Conservation (phyloP, 2,797 vertebrate genomes). For the Potorous gilbertii region DNA sequence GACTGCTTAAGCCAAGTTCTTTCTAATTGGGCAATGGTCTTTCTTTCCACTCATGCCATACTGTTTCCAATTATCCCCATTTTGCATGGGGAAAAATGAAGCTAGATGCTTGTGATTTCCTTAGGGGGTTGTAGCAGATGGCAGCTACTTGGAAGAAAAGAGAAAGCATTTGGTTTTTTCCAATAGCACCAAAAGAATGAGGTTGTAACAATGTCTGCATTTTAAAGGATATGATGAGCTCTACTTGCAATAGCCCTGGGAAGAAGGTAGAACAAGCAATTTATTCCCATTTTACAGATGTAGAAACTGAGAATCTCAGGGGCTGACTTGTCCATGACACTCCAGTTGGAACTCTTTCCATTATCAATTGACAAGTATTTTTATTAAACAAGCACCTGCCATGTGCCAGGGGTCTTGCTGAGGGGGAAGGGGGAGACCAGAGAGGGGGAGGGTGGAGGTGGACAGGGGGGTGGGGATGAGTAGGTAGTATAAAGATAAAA, state of each 20-base stretch:
- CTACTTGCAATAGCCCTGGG: too few species aligned
- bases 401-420: background rate
- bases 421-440: background rate
- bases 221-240: background rate
- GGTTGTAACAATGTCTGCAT: background rate
- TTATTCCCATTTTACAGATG: background rate
- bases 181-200: background rate
- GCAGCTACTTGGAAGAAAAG: background rate
- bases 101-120: background rate
- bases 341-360: background rate
- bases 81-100: background rate
- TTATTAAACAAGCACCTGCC: background rate
- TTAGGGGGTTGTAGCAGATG: background rate
- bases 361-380: background rate
- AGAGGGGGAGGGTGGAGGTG: too few species aligned
- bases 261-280: background rate
- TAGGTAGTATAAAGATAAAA: background rate
- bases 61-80: background rate
- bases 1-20: background rate
- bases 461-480: too few species aligned
- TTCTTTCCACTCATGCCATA: background rate
- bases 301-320: background rate
- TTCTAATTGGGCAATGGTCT: background rate
- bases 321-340: background rate
- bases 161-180: background rate